Evolutionary conservation across 1,140 invertebrate genomes (phyloP).

Genomic region (Leguminivora glycinivorella): DNA sequence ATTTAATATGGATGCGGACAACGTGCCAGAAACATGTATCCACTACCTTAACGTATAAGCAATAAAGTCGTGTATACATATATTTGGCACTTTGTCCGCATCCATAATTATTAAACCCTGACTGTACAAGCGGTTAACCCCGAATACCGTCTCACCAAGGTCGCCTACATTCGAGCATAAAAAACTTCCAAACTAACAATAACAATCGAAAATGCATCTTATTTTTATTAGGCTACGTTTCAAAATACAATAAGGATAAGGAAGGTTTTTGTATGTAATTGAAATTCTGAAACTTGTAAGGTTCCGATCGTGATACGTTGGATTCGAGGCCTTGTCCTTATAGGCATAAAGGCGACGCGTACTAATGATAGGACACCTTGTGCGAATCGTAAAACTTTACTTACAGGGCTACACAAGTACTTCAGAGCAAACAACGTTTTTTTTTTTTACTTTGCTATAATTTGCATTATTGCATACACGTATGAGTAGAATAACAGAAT

Average conservation of each 20-base stretch:
- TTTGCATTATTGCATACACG: no score
- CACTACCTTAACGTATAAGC: no score
- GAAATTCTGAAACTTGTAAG: constrained; percentile 21
- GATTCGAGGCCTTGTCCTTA: constrained; percentile 3
- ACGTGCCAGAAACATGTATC: no score
- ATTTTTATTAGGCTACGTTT: background rate
- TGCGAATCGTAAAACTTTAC: background rate
- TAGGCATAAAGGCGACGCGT: background rate
- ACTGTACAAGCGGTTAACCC: constrained; percentile 15
- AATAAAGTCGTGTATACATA: no score
- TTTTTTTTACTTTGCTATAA: no score
- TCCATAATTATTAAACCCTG: no score
- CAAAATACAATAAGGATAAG: background rate
- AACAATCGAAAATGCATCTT: background rate
- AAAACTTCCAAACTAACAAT: constrained; percentile 22
- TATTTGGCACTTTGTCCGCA: no score
- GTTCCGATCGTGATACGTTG: constrained; percentile 13
- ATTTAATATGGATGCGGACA: no score
- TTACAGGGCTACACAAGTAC: no score
- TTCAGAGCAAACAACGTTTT: no score
- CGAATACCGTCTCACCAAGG: constrained; percentile 3
- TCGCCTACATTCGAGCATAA: constrained; percentile 25
- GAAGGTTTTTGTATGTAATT: constrained; percentile 20
- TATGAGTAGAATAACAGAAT: no score
- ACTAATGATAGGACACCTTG: background rate